A percentile compares a stretch with the other conserved stretches of the same genome.
Conservation (phyloP, 2,797 vertebrate species). For the Limnodromus scolopaceus region DNA sequence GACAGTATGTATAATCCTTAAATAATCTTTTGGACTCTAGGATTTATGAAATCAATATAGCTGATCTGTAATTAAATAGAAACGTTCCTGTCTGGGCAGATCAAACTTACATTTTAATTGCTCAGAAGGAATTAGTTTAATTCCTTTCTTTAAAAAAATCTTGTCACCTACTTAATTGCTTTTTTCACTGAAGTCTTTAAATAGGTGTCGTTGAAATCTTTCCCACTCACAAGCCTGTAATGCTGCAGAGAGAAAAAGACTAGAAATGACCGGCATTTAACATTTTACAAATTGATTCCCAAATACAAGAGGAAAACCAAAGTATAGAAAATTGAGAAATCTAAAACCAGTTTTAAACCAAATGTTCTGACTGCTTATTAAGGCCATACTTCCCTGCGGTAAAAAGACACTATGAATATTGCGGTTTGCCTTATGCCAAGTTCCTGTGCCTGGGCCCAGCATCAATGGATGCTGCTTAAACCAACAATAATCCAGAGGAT, state of each 20-base stretch:
- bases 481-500: not conserved
- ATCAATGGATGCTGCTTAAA: not conserved
- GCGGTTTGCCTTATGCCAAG: not conserved
- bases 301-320: not conserved
- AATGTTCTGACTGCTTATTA: not conserved
- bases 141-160: not conserved
- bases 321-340: not conserved
- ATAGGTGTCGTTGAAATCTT: conserved; percentile 30
- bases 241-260: not conserved
- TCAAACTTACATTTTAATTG: conserved; percentile 32
- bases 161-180: conserved; percentile 24
- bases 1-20: not conserved
- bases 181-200: conserved; percentile 21
- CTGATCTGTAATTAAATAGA: not conserved
- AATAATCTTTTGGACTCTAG: not conserved
- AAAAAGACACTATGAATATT: not conserved
- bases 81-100: not conserved
- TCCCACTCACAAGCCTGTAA: conserved; percentile 30
- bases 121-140: conserved; percentile 7
- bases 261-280: not conserved
- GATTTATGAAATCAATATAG: not conserved
- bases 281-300: not conserved
- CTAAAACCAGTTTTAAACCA: not conserved
- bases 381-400: fast-evolving
- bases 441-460: not conserved